Evolutionary conservation across 2,888 invertebrate genomes (phyloP).

Genomic region (Synanthedon formicaeformis): DNA sequence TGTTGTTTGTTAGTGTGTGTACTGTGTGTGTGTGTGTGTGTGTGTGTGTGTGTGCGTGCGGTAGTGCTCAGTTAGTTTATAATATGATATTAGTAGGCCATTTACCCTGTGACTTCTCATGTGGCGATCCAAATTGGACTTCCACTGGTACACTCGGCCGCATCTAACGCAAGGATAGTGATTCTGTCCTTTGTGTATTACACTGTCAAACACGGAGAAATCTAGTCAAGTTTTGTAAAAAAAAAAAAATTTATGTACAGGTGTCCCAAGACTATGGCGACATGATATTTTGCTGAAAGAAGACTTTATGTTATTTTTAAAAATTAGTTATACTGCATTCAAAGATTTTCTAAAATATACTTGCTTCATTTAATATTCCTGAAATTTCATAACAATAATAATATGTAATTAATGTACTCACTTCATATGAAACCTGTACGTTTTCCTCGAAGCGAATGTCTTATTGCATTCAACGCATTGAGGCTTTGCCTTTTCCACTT

Average conservation of each 20-base stretch:
- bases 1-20: too few relatives aligned
- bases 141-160: slow-evolving; percentile 3
- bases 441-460: neutral
- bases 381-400: too few relatives aligned
- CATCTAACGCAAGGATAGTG: neutral
- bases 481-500: neutral
- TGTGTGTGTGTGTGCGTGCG: too few relatives aligned
- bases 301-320: too few relatives aligned
- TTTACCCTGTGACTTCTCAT: slow-evolving; percentile 3
- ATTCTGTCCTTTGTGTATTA: neutral
- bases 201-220: neutral
- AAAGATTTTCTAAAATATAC: too few relatives aligned
- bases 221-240: neutral
- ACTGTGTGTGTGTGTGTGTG: too few relatives aligned
- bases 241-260: too few relatives aligned
- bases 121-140: slow-evolving; percentile 4
- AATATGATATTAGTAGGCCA: neutral
- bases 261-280: too few relatives aligned
- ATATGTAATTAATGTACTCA: neutral
- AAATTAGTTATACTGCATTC: too few relatives aligned
- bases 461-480: neutral
- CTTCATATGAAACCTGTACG: neutral
- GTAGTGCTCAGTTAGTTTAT: too few relatives aligned
- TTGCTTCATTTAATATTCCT: too few relatives aligned
- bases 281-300: too few relatives aligned